Percentiles rank a stretch among this genome's conserved stretches.
Evolutionary conservation across 2,888 invertebrate species (phyloP).

Genomic region (Agrochola litura): DNA sequence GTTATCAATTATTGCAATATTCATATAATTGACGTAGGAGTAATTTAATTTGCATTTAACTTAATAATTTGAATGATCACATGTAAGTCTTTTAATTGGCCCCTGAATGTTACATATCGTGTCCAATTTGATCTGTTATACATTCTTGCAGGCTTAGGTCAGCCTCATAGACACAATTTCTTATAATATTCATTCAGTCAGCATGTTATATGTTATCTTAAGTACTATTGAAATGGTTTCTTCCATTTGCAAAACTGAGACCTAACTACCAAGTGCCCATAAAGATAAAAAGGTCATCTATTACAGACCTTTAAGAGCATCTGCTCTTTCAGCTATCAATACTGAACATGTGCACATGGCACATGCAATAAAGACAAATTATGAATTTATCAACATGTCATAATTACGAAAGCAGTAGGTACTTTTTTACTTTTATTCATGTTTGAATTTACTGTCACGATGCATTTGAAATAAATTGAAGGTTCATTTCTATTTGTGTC

Average conservation of each 20-base stretch:
- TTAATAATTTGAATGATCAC: conserved; percentile 19
- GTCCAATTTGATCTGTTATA: background rate
- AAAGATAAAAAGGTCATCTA: conserved; percentile 42
- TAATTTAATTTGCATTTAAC: conserved; percentile 34
- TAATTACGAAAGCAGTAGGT: conserved; percentile 40
- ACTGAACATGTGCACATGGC: conserved; percentile 19
- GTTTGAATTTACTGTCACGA: conserved; percentile 33
- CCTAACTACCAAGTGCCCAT: conserved; percentile 17
- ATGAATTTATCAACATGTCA: conserved; percentile 40
- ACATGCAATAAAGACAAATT: conserved; percentile 38
- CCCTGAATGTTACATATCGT: background rate
- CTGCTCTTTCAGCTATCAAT: conserved; percentile 56
- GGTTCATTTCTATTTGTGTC: conserved; percentile 8
- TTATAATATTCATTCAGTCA: conserved; percentile 3
- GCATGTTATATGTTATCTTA: background rate
- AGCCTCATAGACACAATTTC: background rate
- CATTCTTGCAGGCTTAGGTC: background rate
- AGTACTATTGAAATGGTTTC: conserved; percentile 13
- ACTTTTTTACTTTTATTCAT: conserved; percentile 45
- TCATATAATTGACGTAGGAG: conserved; percentile 31
- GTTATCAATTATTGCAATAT: conserved; percentile 47
- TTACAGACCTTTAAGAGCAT: conserved; percentile 46
- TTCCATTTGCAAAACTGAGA: conserved; percentile 33
- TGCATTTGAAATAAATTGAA: conserved; percentile 37
- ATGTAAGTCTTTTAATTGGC: background rate